Evolutionary conservation across 2,888 invertebrate species (phyloP).

Genomic region (Adelphocoris suturalis): DNA sequence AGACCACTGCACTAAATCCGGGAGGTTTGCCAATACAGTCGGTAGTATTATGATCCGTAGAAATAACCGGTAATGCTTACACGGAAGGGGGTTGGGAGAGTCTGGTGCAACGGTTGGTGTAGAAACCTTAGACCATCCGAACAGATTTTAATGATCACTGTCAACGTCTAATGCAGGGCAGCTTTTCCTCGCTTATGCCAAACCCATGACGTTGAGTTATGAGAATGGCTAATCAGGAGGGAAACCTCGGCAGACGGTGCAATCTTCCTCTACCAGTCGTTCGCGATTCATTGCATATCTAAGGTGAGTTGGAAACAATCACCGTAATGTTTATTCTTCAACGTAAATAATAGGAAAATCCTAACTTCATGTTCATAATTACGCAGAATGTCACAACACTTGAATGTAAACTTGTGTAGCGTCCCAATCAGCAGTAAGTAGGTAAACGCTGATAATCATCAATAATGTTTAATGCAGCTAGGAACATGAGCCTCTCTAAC

Average conservation of each 20-base stretch:
- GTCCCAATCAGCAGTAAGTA: too few relatives aligned
- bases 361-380: too few relatives aligned
- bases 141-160: conserved; percentile 54
- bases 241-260: conserved; percentile 1
- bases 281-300: conserved; percentile 1
- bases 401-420: too few relatives aligned
- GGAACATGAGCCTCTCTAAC: too few relatives aligned
- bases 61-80: conserved; percentile 58
- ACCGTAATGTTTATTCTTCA: neutral
- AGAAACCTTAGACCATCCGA: conserved; percentile 38
- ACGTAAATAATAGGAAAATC: too few relatives aligned
- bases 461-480: too few relatives aligned
- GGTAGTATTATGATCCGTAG: conserved; percentile 53
- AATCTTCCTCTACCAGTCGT: conserved; percentile 3
- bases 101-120: conserved; percentile 25
- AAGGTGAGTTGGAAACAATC: neutral
- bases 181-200: conserved; percentile 60
- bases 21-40: conserved; percentile 58
- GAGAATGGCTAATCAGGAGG: conserved; percentile 33
- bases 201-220: conserved; percentile 59
- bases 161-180: conserved; percentile 56
- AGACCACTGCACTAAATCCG: conserved; percentile 58
- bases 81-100: neutral
- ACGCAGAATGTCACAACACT: too few relatives aligned
- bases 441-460: too few relatives aligned